Percentiles rank a stretch among this genome's conserved stretches.
Conservation (phyloP, 2,888 invertebrate species). For the Cerastis leucographa region DNA sequence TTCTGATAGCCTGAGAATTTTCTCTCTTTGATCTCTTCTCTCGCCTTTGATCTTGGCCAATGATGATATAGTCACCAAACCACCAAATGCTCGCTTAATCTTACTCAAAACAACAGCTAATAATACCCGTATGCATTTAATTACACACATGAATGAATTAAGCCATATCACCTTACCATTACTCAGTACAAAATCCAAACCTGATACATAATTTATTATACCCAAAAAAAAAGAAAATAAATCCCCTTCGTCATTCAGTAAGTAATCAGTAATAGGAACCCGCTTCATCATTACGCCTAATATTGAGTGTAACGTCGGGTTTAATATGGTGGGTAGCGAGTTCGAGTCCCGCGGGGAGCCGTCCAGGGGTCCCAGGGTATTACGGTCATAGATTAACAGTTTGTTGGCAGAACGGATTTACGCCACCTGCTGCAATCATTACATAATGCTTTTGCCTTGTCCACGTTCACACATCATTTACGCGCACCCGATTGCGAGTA, state of each 20-base stretch:
- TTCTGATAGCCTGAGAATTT: no score
- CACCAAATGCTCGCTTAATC: no score
- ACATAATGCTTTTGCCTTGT: neutral
- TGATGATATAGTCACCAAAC: no score
- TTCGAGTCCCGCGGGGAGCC: slow-evolving; percentile 82
- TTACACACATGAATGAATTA: slow-evolving; percentile 6
- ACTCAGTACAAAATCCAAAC: slow-evolving; percentile 9
- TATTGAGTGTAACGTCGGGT: slow-evolving; percentile 79
- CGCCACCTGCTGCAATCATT: neutral
- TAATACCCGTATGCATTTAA: neutral
- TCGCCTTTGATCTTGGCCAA: no score
- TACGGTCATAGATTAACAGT: slow-evolving; percentile 73
- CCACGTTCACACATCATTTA: neutral
- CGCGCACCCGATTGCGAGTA: neutral
- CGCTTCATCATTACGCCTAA: slow-evolving; percentile 84
- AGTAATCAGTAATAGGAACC: slow-evolving; percentile 78
- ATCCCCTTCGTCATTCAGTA: slow-evolving; percentile 68
- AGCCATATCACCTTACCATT: slow-evolving; percentile 8
- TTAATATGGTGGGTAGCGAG: slow-evolving; percentile 81
- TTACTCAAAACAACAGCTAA: neutral
- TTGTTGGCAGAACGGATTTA: neutral
- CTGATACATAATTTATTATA: slow-evolving; percentile 4
- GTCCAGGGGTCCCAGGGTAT: slow-evolving; percentile 78
- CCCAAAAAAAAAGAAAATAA: slow-evolving; percentile 14
- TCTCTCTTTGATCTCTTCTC: no score